Percentiles rank a stretch among this genome's conserved stretches.
Evolutionary conservation across 2,888 invertebrate species (phyloP).

Genomic region (Papilio gigon): DNA sequence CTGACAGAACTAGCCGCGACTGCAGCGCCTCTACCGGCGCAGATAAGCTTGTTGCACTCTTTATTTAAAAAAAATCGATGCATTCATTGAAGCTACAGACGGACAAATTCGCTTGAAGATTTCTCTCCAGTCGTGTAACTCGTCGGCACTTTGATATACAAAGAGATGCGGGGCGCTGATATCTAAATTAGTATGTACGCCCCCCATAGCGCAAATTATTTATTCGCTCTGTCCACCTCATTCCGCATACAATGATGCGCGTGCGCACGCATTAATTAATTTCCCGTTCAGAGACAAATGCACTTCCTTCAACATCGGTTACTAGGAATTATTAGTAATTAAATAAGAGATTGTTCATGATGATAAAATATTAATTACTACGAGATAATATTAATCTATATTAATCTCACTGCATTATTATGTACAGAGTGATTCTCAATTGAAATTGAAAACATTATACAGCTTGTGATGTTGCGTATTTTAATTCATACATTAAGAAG

Average conservation of each 20-base stretch:
- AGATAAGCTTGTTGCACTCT: too few species aligned
- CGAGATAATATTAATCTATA: too few species aligned
- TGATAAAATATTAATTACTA: background rate
- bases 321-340: background rate
- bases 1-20: too few species aligned
- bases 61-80: too few species aligned
- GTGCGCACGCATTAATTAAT: conserved; percentile 18
- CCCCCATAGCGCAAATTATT: conserved; percentile 11
- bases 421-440: background rate
- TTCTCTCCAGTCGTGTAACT: background rate
- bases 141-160: conserved; percentile 16
- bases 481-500: too few species aligned
- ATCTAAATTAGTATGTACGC: background rate
- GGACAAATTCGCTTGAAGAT: too few species aligned
- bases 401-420: too few species aligned
- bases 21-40: too few species aligned
- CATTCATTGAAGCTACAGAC: too few species aligned
- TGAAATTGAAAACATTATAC: too few species aligned
- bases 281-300: conserved; percentile 18
- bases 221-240: conserved; percentile 18
- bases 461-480: too few species aligned
- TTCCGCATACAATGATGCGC: conserved; percentile 27
- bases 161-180: background rate
- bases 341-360: background rate
- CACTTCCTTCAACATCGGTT: background rate